Evolutionary conservation across 2,113 vertebrate genomes (phyloP).

Genomic region (Lasiurus cinereus): DNA sequence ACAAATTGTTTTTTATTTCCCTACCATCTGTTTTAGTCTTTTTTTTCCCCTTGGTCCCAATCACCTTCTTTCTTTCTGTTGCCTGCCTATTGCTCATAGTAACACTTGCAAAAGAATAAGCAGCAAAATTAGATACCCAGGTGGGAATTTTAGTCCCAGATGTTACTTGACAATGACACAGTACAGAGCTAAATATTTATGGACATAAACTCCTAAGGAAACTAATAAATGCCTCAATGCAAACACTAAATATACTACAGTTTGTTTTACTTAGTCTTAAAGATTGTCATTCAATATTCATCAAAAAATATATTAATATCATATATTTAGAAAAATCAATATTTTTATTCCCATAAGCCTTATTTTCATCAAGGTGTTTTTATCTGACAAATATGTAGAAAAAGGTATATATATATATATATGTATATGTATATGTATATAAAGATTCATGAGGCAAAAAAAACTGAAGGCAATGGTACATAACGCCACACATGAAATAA

Average conservation of each 20-base stretch:
- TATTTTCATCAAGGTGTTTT: constrained; percentile 57
- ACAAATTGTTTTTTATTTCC: constrained; percentile 85
- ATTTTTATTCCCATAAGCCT: constrained; percentile 18
- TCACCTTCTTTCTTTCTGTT: constrained; percentile 84
- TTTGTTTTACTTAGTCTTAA: constrained; percentile 44
- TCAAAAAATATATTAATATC: constrained; percentile 31
- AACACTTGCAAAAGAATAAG: constrained; percentile 81
- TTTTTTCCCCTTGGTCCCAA: constrained; percentile 65
- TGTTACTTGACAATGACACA: constrained; percentile 27
- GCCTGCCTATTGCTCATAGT: constrained; percentile 81
- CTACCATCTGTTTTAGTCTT: constrained; percentile 81
- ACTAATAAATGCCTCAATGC: constrained; percentile 15
- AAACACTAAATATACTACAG: constrained; percentile 43
- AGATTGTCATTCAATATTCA: constrained; percentile 37
- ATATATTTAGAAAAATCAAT: constrained; percentile 11
- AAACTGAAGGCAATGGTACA: constrained; percentile 42
- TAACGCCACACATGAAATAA: constrained; percentile 9
- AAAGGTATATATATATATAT: background rate
- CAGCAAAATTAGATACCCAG: constrained; percentile 61
- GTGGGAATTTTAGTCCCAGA: constrained; percentile 24
- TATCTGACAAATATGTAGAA: constrained; percentile 26
- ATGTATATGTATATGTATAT: background rate
- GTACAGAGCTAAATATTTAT: constrained; percentile 56
- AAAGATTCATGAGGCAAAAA: constrained; percentile 30
- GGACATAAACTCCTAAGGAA: constrained; percentile 17